A percentile compares a stretch with the other conserved stretches of the same genome.
Conservation (phyloP, 2,888 invertebrate genomes). For the Phorcus lineatus region DNA sequence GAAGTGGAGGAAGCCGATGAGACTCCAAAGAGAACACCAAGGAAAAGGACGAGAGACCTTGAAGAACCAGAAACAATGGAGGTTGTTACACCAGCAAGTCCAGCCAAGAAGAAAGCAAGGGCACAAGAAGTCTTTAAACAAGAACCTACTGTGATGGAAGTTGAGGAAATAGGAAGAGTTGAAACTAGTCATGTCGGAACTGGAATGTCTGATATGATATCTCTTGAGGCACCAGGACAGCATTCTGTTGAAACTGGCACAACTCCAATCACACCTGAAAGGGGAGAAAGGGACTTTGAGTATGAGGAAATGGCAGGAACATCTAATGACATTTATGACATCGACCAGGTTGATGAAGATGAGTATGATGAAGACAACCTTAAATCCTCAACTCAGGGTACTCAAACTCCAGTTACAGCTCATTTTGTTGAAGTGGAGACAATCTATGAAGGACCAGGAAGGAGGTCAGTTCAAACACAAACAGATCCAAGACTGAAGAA, state of each 20-base stretch:
- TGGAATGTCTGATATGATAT: not conserved
- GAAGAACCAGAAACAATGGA: slow-evolving; percentile 28
- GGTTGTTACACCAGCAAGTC: slow-evolving; percentile 22
- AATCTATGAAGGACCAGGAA: slow-evolving; percentile 61
- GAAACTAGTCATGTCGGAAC: slow-evolving; percentile 23
- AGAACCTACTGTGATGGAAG: slow-evolving; percentile 43
- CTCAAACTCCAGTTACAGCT: slow-evolving; percentile 58
- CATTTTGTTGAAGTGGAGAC: slow-evolving; percentile 69
- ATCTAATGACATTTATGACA: slow-evolving; percentile 46
- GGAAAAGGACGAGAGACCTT: slow-evolving; percentile 37
- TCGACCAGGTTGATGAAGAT: slow-evolving; percentile 55
- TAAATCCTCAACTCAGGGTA: slow-evolving; percentile 30
- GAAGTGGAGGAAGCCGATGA: slow-evolving; percentile 33
- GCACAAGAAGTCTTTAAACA: slow-evolving; percentile 43
- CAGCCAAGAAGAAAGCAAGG: slow-evolving; percentile 26
- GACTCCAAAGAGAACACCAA: slow-evolving; percentile 35
- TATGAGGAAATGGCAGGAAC: slow-evolving; percentile 9
- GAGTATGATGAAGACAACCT: slow-evolving; percentile 19
- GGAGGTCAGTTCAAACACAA: slow-evolving; percentile 68
- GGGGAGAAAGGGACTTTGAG: not conserved
- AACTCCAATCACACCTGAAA: slow-evolving; percentile 23
- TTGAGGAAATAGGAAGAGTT: slow-evolving; percentile 24
- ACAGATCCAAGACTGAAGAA: slow-evolving; percentile 69
- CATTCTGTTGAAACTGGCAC: slow-evolving; percentile 19
- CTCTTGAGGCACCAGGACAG: not conserved